Percentiles rank a stretch among this genome's conserved stretches.
Evolutionary conservation across 2,113 vertebrate species (phyloP).

Genomic region (Burhinus oedicnemus): DNA sequence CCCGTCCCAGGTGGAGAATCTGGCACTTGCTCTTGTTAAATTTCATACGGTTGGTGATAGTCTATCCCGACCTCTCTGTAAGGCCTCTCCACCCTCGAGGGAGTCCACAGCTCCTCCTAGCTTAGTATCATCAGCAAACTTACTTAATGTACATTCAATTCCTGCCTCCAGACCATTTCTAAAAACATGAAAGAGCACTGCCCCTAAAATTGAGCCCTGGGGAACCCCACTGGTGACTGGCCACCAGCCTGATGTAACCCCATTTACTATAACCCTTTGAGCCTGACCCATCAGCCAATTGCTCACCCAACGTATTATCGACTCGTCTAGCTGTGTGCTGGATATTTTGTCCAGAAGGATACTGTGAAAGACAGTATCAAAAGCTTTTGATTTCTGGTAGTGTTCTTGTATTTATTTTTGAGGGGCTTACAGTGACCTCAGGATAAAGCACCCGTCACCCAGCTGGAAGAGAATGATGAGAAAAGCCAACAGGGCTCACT

Average conservation of each 20-base stretch:
- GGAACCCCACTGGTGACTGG: not conserved
- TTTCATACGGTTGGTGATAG: not conserved
- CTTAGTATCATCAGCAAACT: not conserved
- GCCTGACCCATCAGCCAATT: not conserved
- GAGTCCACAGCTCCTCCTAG: not conserved
- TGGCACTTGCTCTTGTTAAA: not conserved
- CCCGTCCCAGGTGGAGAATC: not conserved
- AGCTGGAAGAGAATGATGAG: not conserved
- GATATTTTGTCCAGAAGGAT: not conserved
- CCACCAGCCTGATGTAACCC: not conserved
- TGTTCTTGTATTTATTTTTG: not conserved
- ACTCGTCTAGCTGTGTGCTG: not conserved
- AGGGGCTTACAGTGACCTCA: not conserved
- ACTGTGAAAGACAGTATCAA: not conserved
- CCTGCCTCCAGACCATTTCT: not conserved
- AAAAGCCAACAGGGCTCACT: not conserved
- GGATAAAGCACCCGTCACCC: not conserved
- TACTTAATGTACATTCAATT: not conserved
- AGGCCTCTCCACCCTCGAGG: not conserved
- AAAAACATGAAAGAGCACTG: not conserved
- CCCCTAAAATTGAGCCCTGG: not conserved
- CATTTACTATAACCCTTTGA: not conserved
- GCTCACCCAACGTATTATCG: accelerated
- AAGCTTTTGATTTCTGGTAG: not conserved
- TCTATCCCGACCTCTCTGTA: not conserved